Conservation (phyloP, 2,113 vertebrate genomes). For the Guaruba guarouba region DNA sequence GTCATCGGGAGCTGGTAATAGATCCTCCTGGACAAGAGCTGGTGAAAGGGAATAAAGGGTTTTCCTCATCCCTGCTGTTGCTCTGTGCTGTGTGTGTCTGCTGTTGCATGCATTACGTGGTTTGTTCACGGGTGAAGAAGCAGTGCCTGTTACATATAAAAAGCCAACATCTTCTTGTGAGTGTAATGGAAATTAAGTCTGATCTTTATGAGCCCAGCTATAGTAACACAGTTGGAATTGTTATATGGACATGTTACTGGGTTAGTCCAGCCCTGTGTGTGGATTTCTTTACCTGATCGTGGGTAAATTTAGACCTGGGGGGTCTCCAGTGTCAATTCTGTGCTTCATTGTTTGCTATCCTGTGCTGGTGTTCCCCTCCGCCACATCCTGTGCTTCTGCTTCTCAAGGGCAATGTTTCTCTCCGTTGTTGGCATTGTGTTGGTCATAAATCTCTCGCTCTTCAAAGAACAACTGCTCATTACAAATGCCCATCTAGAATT, state of each 20-base stretch:
- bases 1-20: neutral
- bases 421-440: neutral
- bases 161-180: neutral
- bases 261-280: neutral
- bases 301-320: neutral
- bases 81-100: neutral
- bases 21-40: conserved; percentile 1
- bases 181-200: neutral
- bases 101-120: neutral
- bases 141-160: neutral
- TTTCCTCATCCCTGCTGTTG: neutral
- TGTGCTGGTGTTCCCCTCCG: neutral
- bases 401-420: neutral
- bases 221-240: neutral
- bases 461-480: neutral
- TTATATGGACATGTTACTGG: neutral
- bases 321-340: neutral
- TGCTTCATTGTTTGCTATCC: rapidly evolving
- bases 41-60: neutral
- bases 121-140: neutral
- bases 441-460: neutral
- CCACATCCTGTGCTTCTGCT: neutral
- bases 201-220: neutral
- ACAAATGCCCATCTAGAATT: neutral
- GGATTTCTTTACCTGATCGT: neutral